Evolutionary conservation across 2,888 invertebrate genomes (phyloP), one percentile per base, ranked within the genome.

Genomic region (Trachelus troglodyta): DNA sequence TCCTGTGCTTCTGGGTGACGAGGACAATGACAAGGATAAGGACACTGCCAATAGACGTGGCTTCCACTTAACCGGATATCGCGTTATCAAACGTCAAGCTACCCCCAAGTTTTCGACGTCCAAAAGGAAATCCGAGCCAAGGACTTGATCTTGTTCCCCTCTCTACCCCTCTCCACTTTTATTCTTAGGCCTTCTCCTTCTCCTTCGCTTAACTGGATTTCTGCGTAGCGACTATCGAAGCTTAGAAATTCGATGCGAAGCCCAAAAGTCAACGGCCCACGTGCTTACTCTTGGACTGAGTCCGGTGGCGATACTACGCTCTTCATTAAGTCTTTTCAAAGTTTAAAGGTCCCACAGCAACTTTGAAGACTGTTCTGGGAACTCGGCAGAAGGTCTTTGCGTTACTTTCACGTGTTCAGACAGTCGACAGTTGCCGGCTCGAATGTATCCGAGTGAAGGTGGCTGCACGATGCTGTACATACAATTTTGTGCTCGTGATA

Each of bases 171-270:
- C 15, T 2, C 1, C 40, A 15, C 40, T 23, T 40, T 40, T 23
- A 15, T 40, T 40, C 40, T 40, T 40, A 15, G 6, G 4, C 40
- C 40, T 23, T 6, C 23, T 81, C 80, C 83, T 81, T 80, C 81
- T 82, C 83, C 84, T 85, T 85, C 85, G 85, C 84, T 84, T 85
- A 84, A 83, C 83, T 81, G 83, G 83, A 85, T 85, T 83, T 83
- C 83, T 81, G 81, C 83, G 80, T 75, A 79, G 80, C 80, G 85
- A 85, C 85, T 85, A 82, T 82, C 79, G 77, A 83, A 84, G 85
- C 85, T 85, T 85, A 85, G 83, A 83, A 85, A 85, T 83, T 80
- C 85, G 85, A 83, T 79, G 82, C 84, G 56, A 56, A 56, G 56
- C 56, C 74, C 75, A 79, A 83, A 81, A 82, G 79, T 78, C 76